Conservation (phyloP, 1,140 invertebrate species). For the Drepana arcuata region DNA sequence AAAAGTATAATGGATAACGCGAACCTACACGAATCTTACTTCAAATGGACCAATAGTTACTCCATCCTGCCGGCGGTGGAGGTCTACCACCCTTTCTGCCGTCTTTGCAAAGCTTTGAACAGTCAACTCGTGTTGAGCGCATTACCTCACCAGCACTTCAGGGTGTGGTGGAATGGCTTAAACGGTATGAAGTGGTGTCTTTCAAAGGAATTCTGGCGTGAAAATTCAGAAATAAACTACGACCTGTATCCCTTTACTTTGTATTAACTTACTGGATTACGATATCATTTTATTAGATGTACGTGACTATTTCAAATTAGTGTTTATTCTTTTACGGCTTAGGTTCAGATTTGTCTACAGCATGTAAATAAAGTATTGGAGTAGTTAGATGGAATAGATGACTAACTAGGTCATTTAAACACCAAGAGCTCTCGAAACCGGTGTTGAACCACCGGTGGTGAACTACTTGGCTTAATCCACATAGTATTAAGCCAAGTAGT, state of each 20-base stretch:
- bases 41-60: constrained; percentile 37
- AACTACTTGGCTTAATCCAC: too few species aligned
- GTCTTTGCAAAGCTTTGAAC: constrained; percentile 26
- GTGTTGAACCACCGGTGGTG: too few species aligned
- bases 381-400: neutral
- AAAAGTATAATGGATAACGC: constrained; percentile 19
- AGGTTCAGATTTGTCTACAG: neutral
- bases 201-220: constrained; percentile 9
- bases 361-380: too few species aligned
- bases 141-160: constrained; percentile 17
- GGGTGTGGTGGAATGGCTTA: constrained; percentile 25
- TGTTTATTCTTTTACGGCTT: neutral
- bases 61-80: constrained; percentile 7
- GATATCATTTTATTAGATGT: too few species aligned
- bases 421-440: too few species aligned
- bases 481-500: too few species aligned
- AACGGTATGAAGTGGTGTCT: constrained; percentile 23
- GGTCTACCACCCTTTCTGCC: constrained; percentile 20
- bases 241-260: neutral
- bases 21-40: constrained; percentile 22
- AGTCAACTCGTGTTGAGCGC: neutral
- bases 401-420: neutral
- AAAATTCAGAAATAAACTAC: neutral
- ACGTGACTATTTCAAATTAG: neutral
- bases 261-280: too few species aligned